Base-by-base conservation (phyloP, 2,797 vertebrate genomes). In the Gallirallus australis region DNA sequence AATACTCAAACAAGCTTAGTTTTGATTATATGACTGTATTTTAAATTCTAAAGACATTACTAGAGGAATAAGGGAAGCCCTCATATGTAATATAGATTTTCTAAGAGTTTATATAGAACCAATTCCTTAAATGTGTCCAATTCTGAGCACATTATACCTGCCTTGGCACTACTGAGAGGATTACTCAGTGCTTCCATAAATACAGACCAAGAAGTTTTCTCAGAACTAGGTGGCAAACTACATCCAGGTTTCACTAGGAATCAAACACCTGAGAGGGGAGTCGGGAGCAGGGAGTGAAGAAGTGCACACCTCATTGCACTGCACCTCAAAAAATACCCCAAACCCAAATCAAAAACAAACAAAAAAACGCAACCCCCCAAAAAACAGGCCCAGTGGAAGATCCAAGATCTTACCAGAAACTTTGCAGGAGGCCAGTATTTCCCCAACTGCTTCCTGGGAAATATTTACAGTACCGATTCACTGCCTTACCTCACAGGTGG, bases 171-270 rank as follows among this genome's bases (percentile, higher is more conserved):
- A 80, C 5, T 77, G 78, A 92, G 89, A 91, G 56, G 77, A 93
- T 94, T 95, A 92, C 81, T 85, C 83, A 73, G 37, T 87, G 48
- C 83, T 96, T 90, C 94, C 87, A 88, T 40, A 96, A 97, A 95
- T n/a, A 80, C 31, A 96, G 71, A 92, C 45, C 61, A 95, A 95
- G 89, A 82, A 54, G 78, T 78, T 88, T 81, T 59, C 81, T 92
- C 93, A 96, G 92, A 86, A 69, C 52, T 64, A 48, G 83, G 72
- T 57, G n/a, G 17, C 45, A 89, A 88, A 85, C 23, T 50, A 90
- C 88, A 92, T 61, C 69, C 4, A 53, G 86, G 93, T 82, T 95
- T 92, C 86, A 86, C 63, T 82, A 95, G 86, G 88, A 92, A 72
- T 64, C 82, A 45, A 96, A 86, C 72, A 78, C 30, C 25, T 71